Evolutionary conservation across 2,888 invertebrate genomes (phyloP).

Genomic region (Cheilosia grossa): DNA sequence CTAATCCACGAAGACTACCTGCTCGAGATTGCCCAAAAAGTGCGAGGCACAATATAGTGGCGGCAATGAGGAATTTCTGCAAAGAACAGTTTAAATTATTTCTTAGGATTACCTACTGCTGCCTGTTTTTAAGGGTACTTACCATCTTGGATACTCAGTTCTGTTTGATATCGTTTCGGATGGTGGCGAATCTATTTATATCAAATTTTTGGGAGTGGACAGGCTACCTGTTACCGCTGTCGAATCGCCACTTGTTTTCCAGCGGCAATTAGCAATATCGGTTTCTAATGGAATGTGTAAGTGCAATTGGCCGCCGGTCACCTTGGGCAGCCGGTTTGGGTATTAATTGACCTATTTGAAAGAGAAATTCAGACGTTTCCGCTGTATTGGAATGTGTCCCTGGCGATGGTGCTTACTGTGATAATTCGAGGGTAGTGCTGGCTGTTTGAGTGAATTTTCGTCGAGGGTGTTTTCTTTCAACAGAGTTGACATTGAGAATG

Average conservation of each 20-base stretch:
- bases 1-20: conserved; percentile 69
- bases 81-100: neutral
- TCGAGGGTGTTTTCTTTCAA: too few species aligned
- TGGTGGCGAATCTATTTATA: conserved; percentile 49
- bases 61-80: conserved; percentile 71
- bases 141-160: conserved; percentile 65
- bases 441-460: too few species aligned
- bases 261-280: neutral
- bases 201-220: conserved; percentile 5
- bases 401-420: too few species aligned
- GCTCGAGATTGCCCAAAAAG: conserved; percentile 61
- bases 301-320: too few species aligned
- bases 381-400: too few species aligned
- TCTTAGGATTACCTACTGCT: neutral
- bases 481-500: too few species aligned
- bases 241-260: neutral
- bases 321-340: neutral
- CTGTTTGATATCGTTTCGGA: conserved; percentile 41
- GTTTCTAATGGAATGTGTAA: conserved; percentile 1
- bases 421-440: too few species aligned
- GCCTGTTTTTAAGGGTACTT: conserved; percentile 30
- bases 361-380: neutral
- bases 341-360: neutral
- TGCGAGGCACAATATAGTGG: conserved; percentile 62
- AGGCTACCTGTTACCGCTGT: neutral